Conservation (phyloP, 2,113 vertebrate species). For the Albula glossodonta region DNA sequence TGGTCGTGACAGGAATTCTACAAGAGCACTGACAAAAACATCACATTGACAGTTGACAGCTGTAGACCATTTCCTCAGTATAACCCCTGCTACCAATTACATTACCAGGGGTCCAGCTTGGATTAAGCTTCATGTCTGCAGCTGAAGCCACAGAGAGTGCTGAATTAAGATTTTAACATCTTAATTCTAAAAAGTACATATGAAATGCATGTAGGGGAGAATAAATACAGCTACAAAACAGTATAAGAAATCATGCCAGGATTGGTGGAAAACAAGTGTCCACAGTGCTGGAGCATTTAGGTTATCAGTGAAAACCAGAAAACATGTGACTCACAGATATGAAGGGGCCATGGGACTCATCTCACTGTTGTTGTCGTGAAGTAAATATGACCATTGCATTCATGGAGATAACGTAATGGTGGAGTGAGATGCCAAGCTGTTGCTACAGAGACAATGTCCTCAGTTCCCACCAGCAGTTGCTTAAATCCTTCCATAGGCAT, state of each 20-base stretch:
- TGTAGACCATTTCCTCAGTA: constrained; percentile 8
- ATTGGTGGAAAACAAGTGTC: constrained; percentile 7
- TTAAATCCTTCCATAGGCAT: constrained; percentile 31
- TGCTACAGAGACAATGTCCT: constrained; percentile 16
- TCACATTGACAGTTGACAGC: neutral
- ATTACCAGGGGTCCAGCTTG: neutral
- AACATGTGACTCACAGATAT: constrained; percentile 22
- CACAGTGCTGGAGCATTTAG: constrained; percentile 1
- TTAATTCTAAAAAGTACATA: constrained; percentile 19
- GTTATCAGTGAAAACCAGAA: constrained; percentile 33
- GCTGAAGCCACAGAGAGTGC: constrained; percentile 10
- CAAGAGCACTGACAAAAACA: neutral
- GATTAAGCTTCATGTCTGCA: constrained; percentile 7
- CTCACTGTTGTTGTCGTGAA: constrained; percentile 6
- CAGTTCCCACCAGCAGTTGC: constrained; percentile 19
- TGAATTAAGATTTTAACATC: constrained; percentile 14
- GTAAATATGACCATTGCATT: constrained; percentile 5
- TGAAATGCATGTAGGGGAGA: neutral
- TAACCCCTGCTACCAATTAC: neutral
- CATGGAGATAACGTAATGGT: neutral
- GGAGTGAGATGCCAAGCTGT: constrained; percentile 22
- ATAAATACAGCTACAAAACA: too few relatives aligned
- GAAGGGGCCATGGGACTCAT: constrained; percentile 17
- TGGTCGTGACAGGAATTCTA: too few relatives aligned
- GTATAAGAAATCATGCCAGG: constrained; percentile 6